Percentiles rank a stretch among this genome's conserved stretches.
Conservation (phyloP, 2,888 invertebrate species). For the Eupeodes latifasciatus region DNA sequence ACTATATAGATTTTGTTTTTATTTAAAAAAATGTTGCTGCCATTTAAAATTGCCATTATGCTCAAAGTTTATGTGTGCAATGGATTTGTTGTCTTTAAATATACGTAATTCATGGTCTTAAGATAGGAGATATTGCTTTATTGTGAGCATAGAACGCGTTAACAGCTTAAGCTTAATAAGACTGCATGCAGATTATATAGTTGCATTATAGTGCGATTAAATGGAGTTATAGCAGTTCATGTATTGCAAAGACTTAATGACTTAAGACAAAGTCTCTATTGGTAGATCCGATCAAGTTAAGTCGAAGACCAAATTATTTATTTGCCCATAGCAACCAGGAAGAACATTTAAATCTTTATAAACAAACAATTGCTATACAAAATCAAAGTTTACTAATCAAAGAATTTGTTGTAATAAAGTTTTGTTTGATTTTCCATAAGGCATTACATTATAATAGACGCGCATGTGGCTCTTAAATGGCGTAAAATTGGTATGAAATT, state of each 20-base stretch:
- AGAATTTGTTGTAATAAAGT: background rate
- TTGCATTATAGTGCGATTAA: constrained; percentile 21
- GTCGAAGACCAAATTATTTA: background rate
- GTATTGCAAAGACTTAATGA: constrained; percentile 18
- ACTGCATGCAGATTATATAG: constrained; percentile 14
- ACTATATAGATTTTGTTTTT: background rate
- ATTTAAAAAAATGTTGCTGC: constrained; percentile 16
- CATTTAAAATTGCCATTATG: constrained; percentile 40
- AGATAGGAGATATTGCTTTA: constrained; percentile 46
- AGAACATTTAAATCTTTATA: background rate
- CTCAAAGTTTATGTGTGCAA: constrained; percentile 34
- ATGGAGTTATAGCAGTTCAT: constrained; percentile 4
- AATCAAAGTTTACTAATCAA: background rate
- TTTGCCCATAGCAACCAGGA: background rate
- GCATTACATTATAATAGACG: background rate
- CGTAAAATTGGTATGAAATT: no score
- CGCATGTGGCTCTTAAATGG: no score
- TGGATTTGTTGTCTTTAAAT: constrained; percentile 37
- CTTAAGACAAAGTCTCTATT: constrained; percentile 3
- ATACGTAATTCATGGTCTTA: constrained; percentile 57
- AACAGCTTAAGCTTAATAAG: constrained; percentile 39
- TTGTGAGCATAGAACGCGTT: constrained; percentile 44
- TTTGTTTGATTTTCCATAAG: no score
- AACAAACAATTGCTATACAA: background rate
- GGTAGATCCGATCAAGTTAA: constrained; percentile 23